Evolutionary conservation across 2,113 vertebrate species (phyloP).

Genomic region (Arothron firmamentum): DNA sequence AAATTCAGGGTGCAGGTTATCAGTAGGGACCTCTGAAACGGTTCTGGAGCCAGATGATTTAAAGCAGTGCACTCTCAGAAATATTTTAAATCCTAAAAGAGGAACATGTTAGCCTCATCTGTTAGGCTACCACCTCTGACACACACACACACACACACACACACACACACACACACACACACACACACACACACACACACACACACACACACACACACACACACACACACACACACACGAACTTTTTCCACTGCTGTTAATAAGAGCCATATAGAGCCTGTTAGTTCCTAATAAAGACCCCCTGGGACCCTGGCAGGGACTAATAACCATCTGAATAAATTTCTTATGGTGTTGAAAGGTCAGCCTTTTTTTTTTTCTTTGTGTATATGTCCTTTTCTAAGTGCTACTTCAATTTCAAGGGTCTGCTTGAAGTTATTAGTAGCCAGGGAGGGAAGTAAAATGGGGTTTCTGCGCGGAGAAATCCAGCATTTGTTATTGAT

Average conservation of each 20-base stretch:
- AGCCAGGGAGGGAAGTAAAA: slow-evolving; percentile 12
- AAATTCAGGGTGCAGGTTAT: slow-evolving; percentile 31
- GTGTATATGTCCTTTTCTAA: slow-evolving; percentile 56
- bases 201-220: slow-evolving; percentile 15
- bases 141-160: too few species aligned
- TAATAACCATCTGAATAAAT: slow-evolving; percentile 69
- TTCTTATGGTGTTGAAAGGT: slow-evolving; percentile 64
- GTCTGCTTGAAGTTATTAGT: slow-evolving; percentile 25
- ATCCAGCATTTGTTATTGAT: too few species aligned
- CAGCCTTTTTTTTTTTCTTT: slow-evolving; percentile 35
- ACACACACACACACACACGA: slow-evolving; percentile 17
- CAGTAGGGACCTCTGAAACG: slow-evolving; percentile 30
- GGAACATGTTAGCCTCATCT: slow-evolving; percentile 39
- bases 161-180: neutral
- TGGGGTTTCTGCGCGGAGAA: slow-evolving; percentile 12
- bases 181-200: neutral
- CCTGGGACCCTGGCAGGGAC: slow-evolving; percentile 53
- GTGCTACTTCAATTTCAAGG: slow-evolving; percentile 45
- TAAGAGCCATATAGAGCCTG: slow-evolving; percentile 53
- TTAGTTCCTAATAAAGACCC: slow-evolving; percentile 57
- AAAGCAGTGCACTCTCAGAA: slow-evolving; percentile 15
- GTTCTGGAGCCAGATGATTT: slow-evolving; percentile 55
- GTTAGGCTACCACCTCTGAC: slow-evolving; percentile 11
- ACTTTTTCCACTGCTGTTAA: slow-evolving; percentile 54
- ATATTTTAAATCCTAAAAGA: slow-evolving; percentile 34